Base-by-base conservation (phyloP, 2,888 invertebrate genomes). In the Machimus atricapillus region DNA sequence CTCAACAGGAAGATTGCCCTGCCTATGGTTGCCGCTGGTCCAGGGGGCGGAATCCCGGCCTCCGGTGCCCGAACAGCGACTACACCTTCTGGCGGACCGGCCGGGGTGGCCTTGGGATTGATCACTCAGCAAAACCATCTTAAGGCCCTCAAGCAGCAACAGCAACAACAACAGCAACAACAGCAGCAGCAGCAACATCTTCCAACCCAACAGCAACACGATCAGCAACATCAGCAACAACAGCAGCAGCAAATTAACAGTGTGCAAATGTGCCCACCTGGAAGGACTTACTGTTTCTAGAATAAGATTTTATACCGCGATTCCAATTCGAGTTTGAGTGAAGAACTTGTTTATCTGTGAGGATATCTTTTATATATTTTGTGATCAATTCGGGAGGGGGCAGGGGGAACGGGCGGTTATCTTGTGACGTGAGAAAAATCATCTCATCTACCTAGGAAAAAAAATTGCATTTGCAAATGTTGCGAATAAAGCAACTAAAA, bases 241-340 rank as follows among this genome's bases (percentile, higher is more conserved):
- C 88, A 88, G 81, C 88, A 88, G 12, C 88, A 86, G 56, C 86
- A 74, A 86, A 78, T 77, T 82, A 81, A 77, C 40, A 58, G 40
- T 78, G 90, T 90, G 88, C 90, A 90, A 88, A 90, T 90, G 90
- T 90, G 90, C 83, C 89, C 90, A 78, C 89, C 91, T 73, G 91
- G 90, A 73, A 90, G 91, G 79, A 91, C 91, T 88, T 91, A 92
- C 89, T 92, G 92, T 90, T 92, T 92, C 91, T 92, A 92, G 91
- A 91, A 91, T 89, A 89, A 90, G 90, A 88, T 90, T 88, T 88
- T 89, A 89, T 89, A 89, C 88, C 89, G 89, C 87, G 89, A 89
- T 88, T 88, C 89, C 87, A 89, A 89, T 85, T 88, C 89, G 82
- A 88, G 88, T 86, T 88, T 83, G 81, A 88, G 89, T 87, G 89